A percentile compares a stretch with the other conserved stretches of the same genome.
Evolutionary conservation across 1,140 invertebrate species (phyloP).

Genomic region (Drosophila ogumai): DNA sequence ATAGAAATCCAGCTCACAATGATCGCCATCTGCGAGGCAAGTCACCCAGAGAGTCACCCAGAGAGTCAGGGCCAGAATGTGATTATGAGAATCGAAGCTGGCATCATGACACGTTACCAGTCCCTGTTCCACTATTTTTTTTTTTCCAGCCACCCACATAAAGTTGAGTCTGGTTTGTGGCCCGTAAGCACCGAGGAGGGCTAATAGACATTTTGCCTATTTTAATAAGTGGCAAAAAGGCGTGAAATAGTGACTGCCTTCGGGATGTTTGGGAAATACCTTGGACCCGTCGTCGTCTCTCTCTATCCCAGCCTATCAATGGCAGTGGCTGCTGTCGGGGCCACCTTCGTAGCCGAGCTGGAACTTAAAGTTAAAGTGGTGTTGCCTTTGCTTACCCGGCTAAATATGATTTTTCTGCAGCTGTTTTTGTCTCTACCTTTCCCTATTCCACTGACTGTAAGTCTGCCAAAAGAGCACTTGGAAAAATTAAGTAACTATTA

Average conservation of each 20-base stretch:
- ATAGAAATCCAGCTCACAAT: conserved; percentile 19
- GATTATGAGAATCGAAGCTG: conserved; percentile 43
- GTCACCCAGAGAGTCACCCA: conserved; percentile 8
- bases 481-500: background rate
- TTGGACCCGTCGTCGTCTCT: conserved; percentile 3
- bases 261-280: conserved; percentile 55
- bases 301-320: conserved; percentile 69
- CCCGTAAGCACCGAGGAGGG: conserved; percentile 13
- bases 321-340: conserved; percentile 31
- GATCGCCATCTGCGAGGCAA: conserved; percentile 35
- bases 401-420: conserved; percentile 80
- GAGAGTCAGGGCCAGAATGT: conserved; percentile 8
- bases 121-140: background rate
- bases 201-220: conserved; percentile 83
- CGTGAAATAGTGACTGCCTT: conserved; percentile 73
- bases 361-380: conserved; percentile 35
- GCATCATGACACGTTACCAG: conserved; percentile 30
- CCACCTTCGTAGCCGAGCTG: conserved; percentile 46
- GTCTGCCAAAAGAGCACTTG: conserved; percentile 5
- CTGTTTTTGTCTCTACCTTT: conserved; percentile 67
- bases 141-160: conserved; percentile 34
- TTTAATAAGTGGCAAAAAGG: conserved; percentile 82
- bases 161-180: conserved; percentile 16
- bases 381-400: conserved; percentile 34
- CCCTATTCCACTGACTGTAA: conserved; percentile 31